Conservation (phyloP, 1,140 invertebrate species). For the Metopolophium dirhodum region DNA sequence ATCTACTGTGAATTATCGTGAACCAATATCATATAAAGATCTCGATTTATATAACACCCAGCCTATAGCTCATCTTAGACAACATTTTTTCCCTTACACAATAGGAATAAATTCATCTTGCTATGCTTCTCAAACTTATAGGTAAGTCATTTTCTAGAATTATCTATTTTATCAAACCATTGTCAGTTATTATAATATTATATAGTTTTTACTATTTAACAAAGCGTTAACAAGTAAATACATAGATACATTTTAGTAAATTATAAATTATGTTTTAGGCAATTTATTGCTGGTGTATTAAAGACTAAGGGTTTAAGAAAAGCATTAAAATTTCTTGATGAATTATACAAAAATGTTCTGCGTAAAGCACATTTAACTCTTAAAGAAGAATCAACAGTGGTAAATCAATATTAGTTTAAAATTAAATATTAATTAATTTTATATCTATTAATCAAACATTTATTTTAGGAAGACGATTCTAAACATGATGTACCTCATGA, state of each 20-base stretch:
- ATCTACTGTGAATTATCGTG: conserved; percentile 43
- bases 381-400: conserved; percentile 65
- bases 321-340: conserved; percentile 76
- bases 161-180: background rate
- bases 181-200: background rate
- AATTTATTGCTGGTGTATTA: conserved; percentile 85
- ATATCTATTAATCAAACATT: background rate
- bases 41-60: conserved; percentile 59
- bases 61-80: conserved; percentile 58
- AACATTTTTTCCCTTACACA: conserved; percentile 55
- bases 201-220: background rate
- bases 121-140: conserved; percentile 49
- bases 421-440: background rate
- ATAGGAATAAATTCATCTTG: conserved; percentile 32
- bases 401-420: conserved; percentile 58
- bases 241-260: background rate
- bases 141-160: conserved; percentile 14
- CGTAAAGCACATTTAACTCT: conserved; percentile 74
- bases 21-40: conserved; percentile 53
- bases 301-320: conserved; percentile 85
- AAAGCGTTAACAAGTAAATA: background rate
- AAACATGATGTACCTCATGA: conserved; percentile 31
- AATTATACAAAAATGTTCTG: conserved; percentile 72
- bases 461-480: conserved; percentile 46
- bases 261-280: conserved; percentile 64